Percentiles rank a stretch among this genome's conserved stretches.
These are phyloP conservation scores for Gortyna flavago DNA, from an alignment of 2,888 invertebrate species.

Conservation along the genomic window DNA sequence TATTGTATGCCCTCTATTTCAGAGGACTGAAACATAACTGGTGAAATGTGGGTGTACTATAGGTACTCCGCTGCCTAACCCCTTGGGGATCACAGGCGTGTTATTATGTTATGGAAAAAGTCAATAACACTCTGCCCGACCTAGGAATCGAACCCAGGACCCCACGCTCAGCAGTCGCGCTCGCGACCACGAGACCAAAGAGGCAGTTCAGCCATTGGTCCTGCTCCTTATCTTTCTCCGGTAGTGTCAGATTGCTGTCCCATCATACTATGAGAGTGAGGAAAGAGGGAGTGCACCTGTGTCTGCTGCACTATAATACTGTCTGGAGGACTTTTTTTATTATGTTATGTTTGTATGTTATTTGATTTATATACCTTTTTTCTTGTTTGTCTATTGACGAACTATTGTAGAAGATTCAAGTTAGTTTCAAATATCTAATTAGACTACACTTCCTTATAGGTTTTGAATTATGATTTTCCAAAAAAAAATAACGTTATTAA, in stretches of 20 bases:
- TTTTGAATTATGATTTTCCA: background rate
- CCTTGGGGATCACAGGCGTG: background rate
- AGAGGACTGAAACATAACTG: background rate
- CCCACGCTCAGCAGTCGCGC: too few species aligned
- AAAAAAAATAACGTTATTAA: background rate
- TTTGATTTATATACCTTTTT: background rate
- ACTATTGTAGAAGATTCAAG: background rate
- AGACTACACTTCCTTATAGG: background rate
- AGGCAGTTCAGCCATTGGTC: too few species aligned
- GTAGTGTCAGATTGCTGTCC: too few species aligned
- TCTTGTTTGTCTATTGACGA: background rate
- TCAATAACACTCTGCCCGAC: too few species aligned
- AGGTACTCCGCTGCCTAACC: background rate
- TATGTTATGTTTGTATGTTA: background rate
- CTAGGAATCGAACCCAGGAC: too few species aligned
- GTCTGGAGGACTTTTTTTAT: too few species aligned
- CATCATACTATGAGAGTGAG: too few species aligned
- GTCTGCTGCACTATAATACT: too few species aligned
- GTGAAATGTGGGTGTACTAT: background rate
- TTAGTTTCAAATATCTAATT: background rate
- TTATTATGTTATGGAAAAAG: background rate
- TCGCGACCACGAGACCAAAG: too few species aligned
- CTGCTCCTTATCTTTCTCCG: too few species aligned
- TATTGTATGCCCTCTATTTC: background rate
- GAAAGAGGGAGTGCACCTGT: too few species aligned